Base-by-base conservation (phyloP, 2,113 vertebrate species). In the Ursus arctos region DNA sequence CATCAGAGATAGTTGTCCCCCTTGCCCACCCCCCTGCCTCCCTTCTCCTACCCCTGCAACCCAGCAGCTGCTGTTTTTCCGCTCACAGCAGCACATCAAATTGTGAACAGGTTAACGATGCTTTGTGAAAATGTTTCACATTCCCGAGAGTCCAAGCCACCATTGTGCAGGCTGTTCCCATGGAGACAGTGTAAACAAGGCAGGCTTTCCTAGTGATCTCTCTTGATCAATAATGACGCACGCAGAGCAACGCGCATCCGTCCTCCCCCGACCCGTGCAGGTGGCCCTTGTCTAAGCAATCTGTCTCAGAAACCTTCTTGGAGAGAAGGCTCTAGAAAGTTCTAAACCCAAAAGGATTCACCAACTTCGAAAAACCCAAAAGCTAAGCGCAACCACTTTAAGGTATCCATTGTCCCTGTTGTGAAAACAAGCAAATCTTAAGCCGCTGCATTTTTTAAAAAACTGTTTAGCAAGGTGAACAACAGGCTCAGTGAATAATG, bases 151-250 rank as follows among this genome's bases (percentile, higher is more conserved):
- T 47, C 81, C 43, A 22, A 31, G 57, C 51, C 3, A 0, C 77
- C 18, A 15, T 80, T 26, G 33, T 24, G 16, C 43, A 6, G 43
- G 61, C 69, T 0, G 51, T 97, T 53, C 16, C 91, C 33, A 82
- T 82, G 95, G 93, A 61, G 51, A 97, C 10, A 7, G 40, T 15
- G 40, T 96, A 92, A 90, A 96, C 91, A 92, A 59, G 65, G 71
- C 33, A 26, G 53, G 63, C 72, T 84, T 82, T 55, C 77, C 49
- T 19, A 1, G 82, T 2, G 86, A 55, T 81, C 71, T 33, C 13
- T 57, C 76, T 59, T 49, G 72, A 79, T 92, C 72, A 47, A 1
- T 57, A 87, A 57, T 59, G 93, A 43, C 47, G 36, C n/a, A 4
- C 22, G 4, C 14, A 14, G 67, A 82, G 33, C 4, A 13, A 47